Evolutionary conservation across 2,797 vertebrate species (phyloP), one percentile per base, ranked within the genome.

Genomic region (Anniella stebbinsi): DNA sequence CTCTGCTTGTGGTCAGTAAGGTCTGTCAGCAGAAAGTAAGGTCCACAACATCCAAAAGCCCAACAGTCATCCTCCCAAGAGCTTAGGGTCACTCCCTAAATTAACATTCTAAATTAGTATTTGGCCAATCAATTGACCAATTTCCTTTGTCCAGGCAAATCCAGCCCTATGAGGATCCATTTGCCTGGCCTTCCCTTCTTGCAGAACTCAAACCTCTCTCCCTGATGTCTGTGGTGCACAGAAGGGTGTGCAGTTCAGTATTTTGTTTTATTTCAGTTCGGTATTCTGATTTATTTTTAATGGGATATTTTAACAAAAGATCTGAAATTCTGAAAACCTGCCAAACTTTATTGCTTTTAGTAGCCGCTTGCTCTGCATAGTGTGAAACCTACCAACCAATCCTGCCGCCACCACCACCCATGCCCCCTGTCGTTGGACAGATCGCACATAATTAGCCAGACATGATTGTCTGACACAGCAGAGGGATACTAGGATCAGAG

Each of bases 401-500:
- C 9, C 60, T 1, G 9, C 1, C 10, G n/a, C n/a, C 48, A 48
- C 48, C 8, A 8, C 4, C 69, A 1, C 11, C 25, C 13, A 60
- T 13, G 30, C 12, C 21, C 51, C 51, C 45, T 6, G 6, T 54
- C 54, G 38, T 11, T 86, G 83, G 63, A 30, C 17, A 88, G 72
- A 88, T n/a, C 80, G 86, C 66, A 48, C 51, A 91, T 80, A 87
- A 18, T 25, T 83, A 93, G 69, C 60, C 84, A 45, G 36, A 72
- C 76, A 45, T 84, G 90, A 95, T 89, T 89, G 88, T 70, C 86
- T 88, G 92, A 94, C 93, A 95, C 91, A 75, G 95, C 96, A 94
- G 96, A 95, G 95, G 45, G 96, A 97, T 96, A 91, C 7, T 75
- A 91, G 87, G 92, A 92, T 88, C 38, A 60, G 91, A 93, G 91